These are phyloP conservation scores for Tinea semifulvella DNA, from an alignment of 2,888 invertebrate species.

Conservation along the genomic window DNA sequence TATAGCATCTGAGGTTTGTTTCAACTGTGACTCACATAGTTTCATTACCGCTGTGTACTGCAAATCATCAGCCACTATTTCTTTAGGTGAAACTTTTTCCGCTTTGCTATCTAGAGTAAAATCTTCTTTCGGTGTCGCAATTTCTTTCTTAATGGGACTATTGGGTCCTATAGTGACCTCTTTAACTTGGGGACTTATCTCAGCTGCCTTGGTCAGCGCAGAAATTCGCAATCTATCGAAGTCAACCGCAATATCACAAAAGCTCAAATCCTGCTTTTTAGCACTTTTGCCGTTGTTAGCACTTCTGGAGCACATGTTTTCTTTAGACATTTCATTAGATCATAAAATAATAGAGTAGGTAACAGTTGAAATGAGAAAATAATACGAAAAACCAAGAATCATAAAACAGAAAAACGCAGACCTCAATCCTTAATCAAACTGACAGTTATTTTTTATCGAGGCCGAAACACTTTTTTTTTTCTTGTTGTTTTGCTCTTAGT, in stretches of 20 bases:
- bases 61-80: conserved; percentile 42
- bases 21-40: conserved; percentile 37
- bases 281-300: not conserved
- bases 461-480: too few relatives aligned
- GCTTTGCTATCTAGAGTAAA: conserved; percentile 21
- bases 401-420: too few relatives aligned
- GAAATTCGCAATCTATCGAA: conserved; percentile 66
- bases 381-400: too few relatives aligned
- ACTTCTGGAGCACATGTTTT: not conserved
- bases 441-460: too few relatives aligned
- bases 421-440: too few relatives aligned
- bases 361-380: too few relatives aligned
- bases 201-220: conserved; percentile 65
- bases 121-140: conserved; percentile 23
- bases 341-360: too few relatives aligned
- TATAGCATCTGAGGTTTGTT: conserved; percentile 34
- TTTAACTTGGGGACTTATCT: conserved; percentile 56
- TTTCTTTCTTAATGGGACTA: conserved; percentile 26
- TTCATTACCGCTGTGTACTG: conserved; percentile 43
- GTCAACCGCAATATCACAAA: conserved; percentile 27
- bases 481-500: too few relatives aligned
- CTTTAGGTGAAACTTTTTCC: conserved; percentile 34
- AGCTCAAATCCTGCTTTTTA: not conserved
- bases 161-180: conserved; percentile 64
- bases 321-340: not conserved